Conservation (phyloP, 2,888 invertebrate species). For the Mythimna albipuncta region DNA sequence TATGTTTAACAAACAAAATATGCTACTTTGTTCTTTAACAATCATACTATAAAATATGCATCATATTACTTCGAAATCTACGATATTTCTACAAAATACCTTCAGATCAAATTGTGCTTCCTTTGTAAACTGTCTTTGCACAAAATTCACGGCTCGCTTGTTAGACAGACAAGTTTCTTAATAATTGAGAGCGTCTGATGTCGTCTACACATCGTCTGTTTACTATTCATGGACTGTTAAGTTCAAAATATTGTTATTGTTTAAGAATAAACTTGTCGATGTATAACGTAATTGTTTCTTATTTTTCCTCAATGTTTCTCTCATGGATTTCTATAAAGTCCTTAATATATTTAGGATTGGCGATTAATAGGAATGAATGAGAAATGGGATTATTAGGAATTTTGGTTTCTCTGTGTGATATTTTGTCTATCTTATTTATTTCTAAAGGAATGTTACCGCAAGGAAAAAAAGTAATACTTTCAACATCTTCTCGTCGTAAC, state of each 20-base stretch:
- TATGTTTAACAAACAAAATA: neutral
- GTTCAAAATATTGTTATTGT: neutral
- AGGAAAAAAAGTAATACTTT: neutral
- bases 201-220: slow-evolving; percentile 11
- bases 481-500: neutral
- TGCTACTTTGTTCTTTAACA: neutral
- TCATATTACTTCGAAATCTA: neutral
- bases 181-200: neutral
- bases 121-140: slow-evolving; percentile 27
- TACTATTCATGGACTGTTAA: slow-evolving; percentile 4
- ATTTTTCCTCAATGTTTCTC: no score
- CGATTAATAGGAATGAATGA: no score
- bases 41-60: no score
- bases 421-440: no score
- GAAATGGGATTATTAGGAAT: no score
- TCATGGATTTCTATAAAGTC: no score
- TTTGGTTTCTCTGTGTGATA: no score
- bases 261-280: neutral
- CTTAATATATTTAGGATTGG: no score
- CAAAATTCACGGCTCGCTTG: slow-evolving; percentile 16
- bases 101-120: neutral
- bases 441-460: no score
- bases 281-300: no score
- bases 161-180: slow-evolving; percentile 22
- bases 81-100: neutral